phyloP scores from a whole-genome alignment of 2,888 invertebrate species.

The Herminia tarsipennalis region DNA sequence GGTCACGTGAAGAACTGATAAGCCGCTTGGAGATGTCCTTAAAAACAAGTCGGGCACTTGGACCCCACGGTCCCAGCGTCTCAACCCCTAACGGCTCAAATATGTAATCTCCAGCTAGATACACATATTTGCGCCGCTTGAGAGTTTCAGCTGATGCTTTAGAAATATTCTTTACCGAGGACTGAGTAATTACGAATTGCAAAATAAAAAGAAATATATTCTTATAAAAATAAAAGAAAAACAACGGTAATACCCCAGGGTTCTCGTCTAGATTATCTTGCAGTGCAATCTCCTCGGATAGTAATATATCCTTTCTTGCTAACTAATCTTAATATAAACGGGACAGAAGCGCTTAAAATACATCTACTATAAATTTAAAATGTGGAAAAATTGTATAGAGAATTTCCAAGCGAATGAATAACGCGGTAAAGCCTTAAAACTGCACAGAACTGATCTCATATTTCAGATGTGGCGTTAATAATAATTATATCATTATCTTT shows the following conservation, averaged over 20 bases:
- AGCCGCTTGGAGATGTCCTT: no score
- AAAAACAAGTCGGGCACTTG: no score
- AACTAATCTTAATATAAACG: constrained; percentile 6
- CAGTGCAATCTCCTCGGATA: constrained; percentile 1
- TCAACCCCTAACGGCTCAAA: no score
- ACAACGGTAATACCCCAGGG: neutral
- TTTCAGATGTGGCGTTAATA: no score
- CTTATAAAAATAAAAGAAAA: constrained; percentile 2
- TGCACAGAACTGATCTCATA: no score
- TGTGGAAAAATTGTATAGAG: neutral
- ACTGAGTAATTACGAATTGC: neutral
- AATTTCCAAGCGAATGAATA: no score
- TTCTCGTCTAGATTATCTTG: neutral
- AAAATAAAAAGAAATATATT: neutral
- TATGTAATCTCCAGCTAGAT: no score
- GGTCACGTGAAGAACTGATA: no score
- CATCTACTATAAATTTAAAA: neutral
- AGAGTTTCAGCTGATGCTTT: neutral
- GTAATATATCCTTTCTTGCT: neutral
- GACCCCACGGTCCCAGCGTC: no score
- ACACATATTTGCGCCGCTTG: no score
- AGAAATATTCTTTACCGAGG: neutral
- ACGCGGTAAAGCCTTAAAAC: no score
- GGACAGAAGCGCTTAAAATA: neutral
- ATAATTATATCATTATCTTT: no score